Evolutionary conservation across 92 coral and sea anemone species (phyloP).

Genomic region (Parazoanthus swiftii): DNA sequence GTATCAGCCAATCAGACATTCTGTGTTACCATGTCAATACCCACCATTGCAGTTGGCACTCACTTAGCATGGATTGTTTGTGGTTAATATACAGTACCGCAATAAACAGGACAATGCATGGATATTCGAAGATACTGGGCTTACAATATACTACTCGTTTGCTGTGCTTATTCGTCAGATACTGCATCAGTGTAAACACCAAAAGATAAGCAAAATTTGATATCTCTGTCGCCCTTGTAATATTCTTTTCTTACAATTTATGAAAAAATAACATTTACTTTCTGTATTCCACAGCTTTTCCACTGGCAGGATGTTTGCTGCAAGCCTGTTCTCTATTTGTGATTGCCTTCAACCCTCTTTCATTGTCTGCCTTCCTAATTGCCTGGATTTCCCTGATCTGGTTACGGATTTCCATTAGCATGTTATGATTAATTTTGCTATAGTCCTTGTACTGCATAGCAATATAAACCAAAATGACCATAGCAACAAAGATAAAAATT

Average conservation of each 20-base stretch:
- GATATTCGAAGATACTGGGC: too few species aligned
- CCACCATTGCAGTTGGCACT: too few species aligned
- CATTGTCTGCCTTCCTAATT: conserved; percentile 61
- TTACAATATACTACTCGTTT: too few species aligned
- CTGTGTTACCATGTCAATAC: too few species aligned
- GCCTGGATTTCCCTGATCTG: conserved; percentile 72
- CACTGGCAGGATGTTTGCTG: neutral
- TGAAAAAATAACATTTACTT: neutral
- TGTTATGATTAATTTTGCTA: conserved; percentile 77
- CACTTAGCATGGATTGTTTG: too few species aligned
- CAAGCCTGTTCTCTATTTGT: conserved; percentile 58
- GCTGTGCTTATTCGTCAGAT: too few species aligned
- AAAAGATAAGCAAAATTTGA: too few species aligned
- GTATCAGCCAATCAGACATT: too few species aligned
- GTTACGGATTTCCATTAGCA: conserved; percentile 82
- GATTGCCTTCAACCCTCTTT: conserved; percentile 62
- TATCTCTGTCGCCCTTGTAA: too few species aligned
- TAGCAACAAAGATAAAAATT: conserved; percentile 63
- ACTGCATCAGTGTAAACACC: too few species aligned
- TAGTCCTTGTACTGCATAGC: conserved; percentile 87
- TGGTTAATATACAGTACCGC: too few species aligned
- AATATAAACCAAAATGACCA: conserved; percentile 54
- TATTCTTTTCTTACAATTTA: neutral
- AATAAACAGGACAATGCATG: too few species aligned
- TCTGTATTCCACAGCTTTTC: neutral